phyloP scores from a whole-genome alignment of 2,797 vertebrate genomes.

The Peromyscus eremicus region DNA sequence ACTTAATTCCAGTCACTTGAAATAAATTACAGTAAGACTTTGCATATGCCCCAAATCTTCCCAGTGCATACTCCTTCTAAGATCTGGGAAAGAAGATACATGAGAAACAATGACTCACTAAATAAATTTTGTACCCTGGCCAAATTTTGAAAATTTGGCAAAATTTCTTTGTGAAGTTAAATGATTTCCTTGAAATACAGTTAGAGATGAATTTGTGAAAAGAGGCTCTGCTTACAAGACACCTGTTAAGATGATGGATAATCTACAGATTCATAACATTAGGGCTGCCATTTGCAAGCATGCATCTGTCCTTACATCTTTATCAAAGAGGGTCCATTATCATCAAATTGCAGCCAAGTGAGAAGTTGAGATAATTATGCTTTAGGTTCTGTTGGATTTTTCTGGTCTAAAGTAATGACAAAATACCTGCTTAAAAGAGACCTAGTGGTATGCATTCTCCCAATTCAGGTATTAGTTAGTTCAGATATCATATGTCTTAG shows the following conservation, averaged over 20 bases:
- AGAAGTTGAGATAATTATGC: conserved; percentile 36
- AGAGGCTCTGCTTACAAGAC: neutral
- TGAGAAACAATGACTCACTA: neutral
- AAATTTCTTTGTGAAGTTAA: neutral
- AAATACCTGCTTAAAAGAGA: neutral
- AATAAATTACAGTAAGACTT: neutral
- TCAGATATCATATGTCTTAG: conserved; percentile 36
- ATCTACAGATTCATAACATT: conserved; percentile 48
- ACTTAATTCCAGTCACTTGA: neutral
- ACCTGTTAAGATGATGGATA: conserved; percentile 13
- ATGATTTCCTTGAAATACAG: conserved; percentile 43
- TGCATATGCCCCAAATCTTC: neutral
- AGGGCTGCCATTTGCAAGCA: neutral
- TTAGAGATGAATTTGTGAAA: conserved; percentile 49
- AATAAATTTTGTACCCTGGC: neutral
- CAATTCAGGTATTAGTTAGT: neutral
- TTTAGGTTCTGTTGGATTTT: neutral
- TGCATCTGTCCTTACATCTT: conserved; percentile 15
- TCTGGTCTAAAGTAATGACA: conserved; percentile 39
- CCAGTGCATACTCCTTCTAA: neutral
- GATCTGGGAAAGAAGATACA: neutral
- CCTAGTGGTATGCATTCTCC: neutral
- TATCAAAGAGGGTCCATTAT: conserved; percentile 35
- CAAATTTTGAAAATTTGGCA: neutral
- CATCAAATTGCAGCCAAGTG: conserved; percentile 15